These are phyloP conservation scores for Ephestia elutella DNA, from an alignment of 1,140 invertebrate species.

Conservation along the genomic window DNA sequence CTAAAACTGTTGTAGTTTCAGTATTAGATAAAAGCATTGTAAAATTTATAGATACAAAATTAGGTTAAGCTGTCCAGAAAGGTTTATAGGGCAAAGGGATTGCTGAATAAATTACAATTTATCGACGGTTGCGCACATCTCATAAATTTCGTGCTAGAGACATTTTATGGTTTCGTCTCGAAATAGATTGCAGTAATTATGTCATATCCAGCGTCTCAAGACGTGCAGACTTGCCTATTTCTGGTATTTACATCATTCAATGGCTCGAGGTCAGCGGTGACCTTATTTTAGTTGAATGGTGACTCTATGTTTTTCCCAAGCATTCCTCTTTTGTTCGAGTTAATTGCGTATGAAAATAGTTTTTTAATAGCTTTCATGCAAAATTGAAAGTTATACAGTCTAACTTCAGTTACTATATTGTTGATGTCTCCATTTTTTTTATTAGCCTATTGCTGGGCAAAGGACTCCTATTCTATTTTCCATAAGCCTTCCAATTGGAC, in stretches of 20 bases:
- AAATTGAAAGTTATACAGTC: too few relatives aligned
- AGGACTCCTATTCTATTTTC: too few relatives aligned
- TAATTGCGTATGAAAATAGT: constrained; percentile 21
- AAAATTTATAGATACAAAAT: too few relatives aligned
- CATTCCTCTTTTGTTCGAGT: constrained; percentile 10
- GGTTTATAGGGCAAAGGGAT: constrained; percentile 5
- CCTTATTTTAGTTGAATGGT: constrained; percentile 27
- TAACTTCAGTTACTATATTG: too few relatives aligned
- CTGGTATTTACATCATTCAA: constrained; percentile 3
- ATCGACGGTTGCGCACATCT: background rate
- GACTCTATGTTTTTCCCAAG: constrained; percentile 19
- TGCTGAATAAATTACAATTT: background rate
- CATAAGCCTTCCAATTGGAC: too few relatives aligned
- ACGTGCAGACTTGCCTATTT: constrained; percentile 4
- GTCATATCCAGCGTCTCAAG: constrained; percentile 10
- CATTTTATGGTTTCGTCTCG: background rate
- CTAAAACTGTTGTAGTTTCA: too few relatives aligned
- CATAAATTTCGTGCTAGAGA: background rate
- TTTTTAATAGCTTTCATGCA: background rate
- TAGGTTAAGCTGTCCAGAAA: background rate
- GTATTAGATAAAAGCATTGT: too few relatives aligned
- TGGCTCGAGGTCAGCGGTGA: constrained; percentile 9
- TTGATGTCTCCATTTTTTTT: too few relatives aligned
- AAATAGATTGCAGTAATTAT: constrained; percentile 4
- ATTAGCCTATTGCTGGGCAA: too few relatives aligned